Evolutionary conservation across 2,797 vertebrate species (phyloP).

Genomic region (Garrulus glandarius): DNA sequence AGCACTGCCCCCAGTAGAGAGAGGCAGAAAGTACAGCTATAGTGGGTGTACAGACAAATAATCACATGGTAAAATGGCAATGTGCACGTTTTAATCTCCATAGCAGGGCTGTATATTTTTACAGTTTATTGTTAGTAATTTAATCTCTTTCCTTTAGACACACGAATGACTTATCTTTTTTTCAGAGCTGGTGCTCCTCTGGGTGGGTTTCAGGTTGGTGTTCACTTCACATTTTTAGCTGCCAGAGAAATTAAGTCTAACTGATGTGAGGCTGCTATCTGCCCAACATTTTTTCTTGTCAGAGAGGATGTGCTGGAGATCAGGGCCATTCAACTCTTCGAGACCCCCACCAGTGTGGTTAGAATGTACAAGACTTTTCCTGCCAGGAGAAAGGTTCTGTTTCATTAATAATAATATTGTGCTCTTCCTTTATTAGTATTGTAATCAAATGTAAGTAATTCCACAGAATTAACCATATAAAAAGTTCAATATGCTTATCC

Average conservation of each 20-base stretch:
- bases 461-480: not conserved
- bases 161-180: not conserved
- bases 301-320: not conserved
- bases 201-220: not conserved
- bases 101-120: not conserved
- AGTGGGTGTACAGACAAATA: not conserved
- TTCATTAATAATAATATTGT: not conserved
- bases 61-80: not conserved
- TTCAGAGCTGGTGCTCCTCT: not conserved
- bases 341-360: not conserved
- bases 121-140: not conserved
- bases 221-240: not conserved
- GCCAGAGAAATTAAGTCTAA: not conserved
- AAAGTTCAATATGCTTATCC: not conserved
- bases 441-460: not conserved
- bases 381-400: not conserved
- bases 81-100: not conserved
- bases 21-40: not conserved
- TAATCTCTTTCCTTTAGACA: not conserved
- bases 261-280: not conserved
- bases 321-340: not conserved
- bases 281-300: not conserved
- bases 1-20: not conserved
- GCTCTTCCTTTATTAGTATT: not conserved
- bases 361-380: not conserved